These are phyloP conservation scores for Ictidomys tridecemlineatus DNA, from an alignment of 2,113 vertebrate species.

Conservation along the genomic window DNA sequence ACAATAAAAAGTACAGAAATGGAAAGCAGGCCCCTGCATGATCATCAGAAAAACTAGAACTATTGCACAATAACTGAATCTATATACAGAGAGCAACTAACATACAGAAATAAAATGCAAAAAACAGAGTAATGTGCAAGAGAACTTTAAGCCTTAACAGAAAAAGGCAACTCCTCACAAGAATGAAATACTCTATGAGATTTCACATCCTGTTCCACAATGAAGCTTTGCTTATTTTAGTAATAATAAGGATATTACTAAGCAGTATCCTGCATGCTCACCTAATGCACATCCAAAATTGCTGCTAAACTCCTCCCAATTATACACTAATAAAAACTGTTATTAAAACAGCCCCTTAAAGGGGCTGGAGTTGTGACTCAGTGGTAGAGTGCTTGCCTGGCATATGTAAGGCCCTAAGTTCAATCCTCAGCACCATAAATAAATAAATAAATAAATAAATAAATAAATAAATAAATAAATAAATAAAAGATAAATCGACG, in stretches of 20 bases:
- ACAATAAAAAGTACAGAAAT: neutral
- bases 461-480: no score
- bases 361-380: no score
- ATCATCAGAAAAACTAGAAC: neutral
- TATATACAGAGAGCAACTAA: neutral
- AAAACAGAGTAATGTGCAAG: neutral
- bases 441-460: no score
- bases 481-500: no score
- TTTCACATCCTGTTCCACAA: neutral
- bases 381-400: no score
- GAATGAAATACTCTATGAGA: constrained; percentile 39
- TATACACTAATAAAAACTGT: neutral
- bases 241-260: neutral
- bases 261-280: neutral
- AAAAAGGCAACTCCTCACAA: neutral
- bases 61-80: neutral
- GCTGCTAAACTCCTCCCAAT: neutral
- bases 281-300: constrained; percentile 31
- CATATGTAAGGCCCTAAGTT: no score
- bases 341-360: neutral
- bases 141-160: neutral
- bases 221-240: neutral
- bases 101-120: neutral
- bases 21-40: neutral
- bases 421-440: no score